These are phyloP conservation scores for Oscheius myriophilus DNA, from an alignment of 2,888 invertebrate species.

Conservation along the genomic window DNA sequence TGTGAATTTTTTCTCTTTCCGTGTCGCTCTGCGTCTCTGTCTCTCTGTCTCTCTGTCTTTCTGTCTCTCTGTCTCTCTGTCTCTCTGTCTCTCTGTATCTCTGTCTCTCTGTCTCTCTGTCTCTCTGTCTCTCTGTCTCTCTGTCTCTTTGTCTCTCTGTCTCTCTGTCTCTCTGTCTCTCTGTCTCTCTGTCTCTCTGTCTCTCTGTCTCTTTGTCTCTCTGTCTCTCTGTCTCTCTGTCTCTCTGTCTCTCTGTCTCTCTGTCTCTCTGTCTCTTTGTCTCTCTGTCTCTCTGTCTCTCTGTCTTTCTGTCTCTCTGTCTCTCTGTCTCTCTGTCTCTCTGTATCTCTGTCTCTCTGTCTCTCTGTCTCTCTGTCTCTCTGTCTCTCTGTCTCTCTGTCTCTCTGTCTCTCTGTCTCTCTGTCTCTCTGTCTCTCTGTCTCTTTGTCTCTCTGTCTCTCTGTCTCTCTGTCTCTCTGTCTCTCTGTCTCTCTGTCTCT, in stretches of 20 bases:
- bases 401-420: not conserved
- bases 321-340: not conserved
- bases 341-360: not conserved
- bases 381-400: not conserved
- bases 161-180: not conserved
- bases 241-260: not conserved
- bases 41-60: not conserved
- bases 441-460: not conserved
- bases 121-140: not conserved
- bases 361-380: not conserved
- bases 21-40: not conserved
- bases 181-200: not conserved
- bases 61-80: not conserved
- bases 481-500: not conserved
- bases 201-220: not conserved
- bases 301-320: not conserved
- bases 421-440: not conserved
- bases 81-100: not conserved
- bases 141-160: not conserved
- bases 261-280: not conserved
- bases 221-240: not conserved
- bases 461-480: not conserved
- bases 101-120: not conserved
- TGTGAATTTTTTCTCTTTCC: not conserved
- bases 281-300: not conserved